Conservation (phyloP, 2,113 vertebrate species). For the Rostratula benghalensis region DNA sequence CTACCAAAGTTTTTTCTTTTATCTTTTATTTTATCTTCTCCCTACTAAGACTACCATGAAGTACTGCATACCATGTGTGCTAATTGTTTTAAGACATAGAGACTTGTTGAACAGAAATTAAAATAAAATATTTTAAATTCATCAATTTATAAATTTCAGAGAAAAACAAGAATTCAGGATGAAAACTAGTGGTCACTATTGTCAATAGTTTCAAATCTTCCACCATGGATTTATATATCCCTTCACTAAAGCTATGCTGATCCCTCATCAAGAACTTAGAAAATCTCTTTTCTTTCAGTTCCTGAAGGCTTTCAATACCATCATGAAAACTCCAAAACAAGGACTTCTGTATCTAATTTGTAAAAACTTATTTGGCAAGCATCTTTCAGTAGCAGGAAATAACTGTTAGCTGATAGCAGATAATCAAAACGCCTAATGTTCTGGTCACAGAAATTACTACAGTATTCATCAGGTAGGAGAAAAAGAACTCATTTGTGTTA, state of each 20-base stretch:
- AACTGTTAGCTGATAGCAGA: slow-evolving; percentile 42
- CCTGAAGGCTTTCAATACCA: not conserved
- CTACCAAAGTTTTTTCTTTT: not conserved
- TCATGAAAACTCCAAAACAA: not conserved
- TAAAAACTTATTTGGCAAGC: slow-evolving; percentile 25
- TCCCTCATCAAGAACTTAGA: not conserved
- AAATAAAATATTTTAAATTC: not conserved
- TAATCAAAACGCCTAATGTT: slow-evolving; percentile 41
- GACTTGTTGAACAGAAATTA: not conserved
- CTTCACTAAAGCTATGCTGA: not conserved
- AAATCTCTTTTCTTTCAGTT: not conserved
- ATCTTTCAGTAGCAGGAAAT: slow-evolving; percentile 58
- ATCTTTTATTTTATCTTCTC: not conserved
- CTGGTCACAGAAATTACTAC: slow-evolving; percentile 44
- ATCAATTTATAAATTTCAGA: not conserved
- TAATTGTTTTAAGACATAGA: not conserved
- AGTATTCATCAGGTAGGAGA: slow-evolving; percentile 48
- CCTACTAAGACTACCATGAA: not conserved
- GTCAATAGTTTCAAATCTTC: not conserved
- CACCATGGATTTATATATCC: not conserved
- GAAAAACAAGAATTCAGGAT: not conserved
- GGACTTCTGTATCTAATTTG: slow-evolving; percentile 11
- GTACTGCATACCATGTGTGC: not conserved
- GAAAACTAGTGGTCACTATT: not conserved
- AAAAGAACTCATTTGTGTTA: slow-evolving; percentile 30